Percentiles rank a stretch among this genome's conserved stretches.
Evolutionary conservation across 2,888 invertebrate species (phyloP).

Genomic region (Liopterus haemorrhoidalis): DNA sequence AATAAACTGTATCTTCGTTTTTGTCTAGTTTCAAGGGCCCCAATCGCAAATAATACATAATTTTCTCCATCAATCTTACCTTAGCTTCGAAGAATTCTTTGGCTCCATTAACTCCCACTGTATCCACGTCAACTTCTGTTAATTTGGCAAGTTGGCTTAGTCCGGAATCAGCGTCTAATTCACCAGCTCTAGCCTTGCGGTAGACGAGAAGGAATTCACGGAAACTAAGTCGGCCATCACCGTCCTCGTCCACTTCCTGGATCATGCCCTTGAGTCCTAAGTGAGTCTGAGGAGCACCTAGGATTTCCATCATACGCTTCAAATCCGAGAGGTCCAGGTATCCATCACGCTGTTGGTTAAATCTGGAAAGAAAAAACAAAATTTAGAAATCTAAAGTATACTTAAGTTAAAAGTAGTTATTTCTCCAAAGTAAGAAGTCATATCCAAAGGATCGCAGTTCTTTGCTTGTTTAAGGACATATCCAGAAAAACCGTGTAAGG

Average conservation of each 20-base stretch:
- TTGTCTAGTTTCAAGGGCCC: too few species aligned
- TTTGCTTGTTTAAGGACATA: not conserved
- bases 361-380: conserved; percentile 56
- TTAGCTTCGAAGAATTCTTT: conserved; percentile 95
- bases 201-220: conserved; percentile 79
- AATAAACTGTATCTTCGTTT: too few species aligned
- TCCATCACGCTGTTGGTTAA: conserved; percentile 83
- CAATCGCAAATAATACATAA: too few species aligned
- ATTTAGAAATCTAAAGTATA: conserved; percentile 14
- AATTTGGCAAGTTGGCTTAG: conserved; percentile 78
- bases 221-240: conserved; percentile 81
- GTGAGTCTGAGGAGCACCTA: conserved; percentile 94
- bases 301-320: conserved; percentile 94
- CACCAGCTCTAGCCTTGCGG: conserved; percentile 87
- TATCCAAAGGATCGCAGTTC: not conserved
- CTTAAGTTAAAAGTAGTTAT: too few species aligned
- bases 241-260: conserved; percentile 81
- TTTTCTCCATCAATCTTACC: too few species aligned
- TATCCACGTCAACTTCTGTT: conserved; percentile 87
- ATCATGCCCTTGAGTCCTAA: conserved; percentile 93
- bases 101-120: conserved; percentile 91
- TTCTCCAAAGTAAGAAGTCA: too few species aligned
- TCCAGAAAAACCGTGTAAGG: too few species aligned
- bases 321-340: conserved; percentile 84
- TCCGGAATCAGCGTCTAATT: conserved; percentile 80